phyloP scores from a whole-genome alignment of 1,140 invertebrate species.

The Lepidostoma basale region DNA sequence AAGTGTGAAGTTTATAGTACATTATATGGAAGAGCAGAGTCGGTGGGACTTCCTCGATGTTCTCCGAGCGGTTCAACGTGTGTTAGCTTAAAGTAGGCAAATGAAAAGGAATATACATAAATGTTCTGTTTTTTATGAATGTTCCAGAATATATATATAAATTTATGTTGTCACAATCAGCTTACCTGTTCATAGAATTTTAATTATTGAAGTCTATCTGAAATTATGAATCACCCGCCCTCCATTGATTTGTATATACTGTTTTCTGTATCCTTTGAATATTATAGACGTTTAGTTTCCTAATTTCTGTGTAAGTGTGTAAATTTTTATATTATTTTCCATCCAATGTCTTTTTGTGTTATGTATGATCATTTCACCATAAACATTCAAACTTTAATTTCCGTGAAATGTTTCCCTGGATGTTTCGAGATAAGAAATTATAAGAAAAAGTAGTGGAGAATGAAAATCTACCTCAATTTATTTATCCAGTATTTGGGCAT shows the following conservation, averaged over 20 bases:
- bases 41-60: background rate
- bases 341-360: conserved; percentile 14
- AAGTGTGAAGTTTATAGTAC: conserved; percentile 36
- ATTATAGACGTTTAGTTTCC: conserved; percentile 20
- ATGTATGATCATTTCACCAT: no score
- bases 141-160: conserved; percentile 38
- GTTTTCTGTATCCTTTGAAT: conserved; percentile 25
- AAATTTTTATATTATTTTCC: conserved; percentile 25
- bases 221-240: conserved; percentile 22
- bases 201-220: conserved; percentile 5
- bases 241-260: conserved; percentile 30
- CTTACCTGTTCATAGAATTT: conserved; percentile 21
- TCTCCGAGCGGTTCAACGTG: conserved; percentile 34
- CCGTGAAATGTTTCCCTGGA: background rate
- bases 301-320: conserved; percentile 20
- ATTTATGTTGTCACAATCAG: conserved; percentile 33
- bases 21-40: conserved; percentile 6
- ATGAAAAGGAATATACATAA: conserved; percentile 44
- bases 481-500: conserved; percentile 39
- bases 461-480: conserved; percentile 45
- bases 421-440: conserved; percentile 16
- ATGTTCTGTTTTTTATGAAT: conserved; percentile 42
- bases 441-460: conserved; percentile 28
- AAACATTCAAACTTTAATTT: background rate
- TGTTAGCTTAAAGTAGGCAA: conserved; percentile 46